phyloP scores from a whole-genome alignment of 1,140 invertebrate species.

The Heliconius hermathena region DNA sequence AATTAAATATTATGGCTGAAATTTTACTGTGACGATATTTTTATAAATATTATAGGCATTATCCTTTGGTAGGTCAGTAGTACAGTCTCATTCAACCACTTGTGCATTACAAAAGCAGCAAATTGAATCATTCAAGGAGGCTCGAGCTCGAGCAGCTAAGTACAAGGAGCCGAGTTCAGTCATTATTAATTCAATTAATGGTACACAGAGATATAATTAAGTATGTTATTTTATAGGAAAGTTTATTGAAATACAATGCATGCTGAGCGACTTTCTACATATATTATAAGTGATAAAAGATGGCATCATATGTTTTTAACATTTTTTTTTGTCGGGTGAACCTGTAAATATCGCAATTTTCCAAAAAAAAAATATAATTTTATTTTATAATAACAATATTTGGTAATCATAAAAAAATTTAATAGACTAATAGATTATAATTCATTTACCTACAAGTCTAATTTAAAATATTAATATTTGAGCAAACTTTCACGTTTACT shows the following conservation, averaged over 20 bases:
- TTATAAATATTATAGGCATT: neutral
- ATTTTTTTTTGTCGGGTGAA: too few species aligned
- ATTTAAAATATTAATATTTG: neutral
- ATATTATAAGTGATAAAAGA: neutral
- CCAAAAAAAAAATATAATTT: too few species aligned
- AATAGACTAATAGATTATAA: neutral
- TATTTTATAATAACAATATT: neutral
- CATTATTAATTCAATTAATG: slow-evolving; percentile 53
- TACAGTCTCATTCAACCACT: neutral
- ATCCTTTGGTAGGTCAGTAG: slow-evolving; percentile 5
- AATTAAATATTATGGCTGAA: too few species aligned
- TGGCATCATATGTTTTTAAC: neutral
- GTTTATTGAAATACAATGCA: neutral
- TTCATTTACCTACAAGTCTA: neutral
- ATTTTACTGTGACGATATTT: too few species aligned
- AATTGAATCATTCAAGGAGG: slow-evolving; percentile 39
- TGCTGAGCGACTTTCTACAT: too few species aligned
- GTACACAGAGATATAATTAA: slow-evolving; percentile 47
- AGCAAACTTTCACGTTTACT: neutral
- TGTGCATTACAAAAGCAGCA: slow-evolving; percentile 16
- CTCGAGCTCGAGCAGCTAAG: slow-evolving; percentile 26
- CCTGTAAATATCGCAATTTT: too few species aligned
- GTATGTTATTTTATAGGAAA: slow-evolving; percentile 2
- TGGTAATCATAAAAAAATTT: neutral
- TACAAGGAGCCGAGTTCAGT: slow-evolving; percentile 34